A percentile compares a stretch with the other conserved stretches of the same genome.
These are phyloP conservation scores for Cheilinus undulatus DNA, from an alignment of 2,113 vertebrate species.

Conservation along the genomic window DNA sequence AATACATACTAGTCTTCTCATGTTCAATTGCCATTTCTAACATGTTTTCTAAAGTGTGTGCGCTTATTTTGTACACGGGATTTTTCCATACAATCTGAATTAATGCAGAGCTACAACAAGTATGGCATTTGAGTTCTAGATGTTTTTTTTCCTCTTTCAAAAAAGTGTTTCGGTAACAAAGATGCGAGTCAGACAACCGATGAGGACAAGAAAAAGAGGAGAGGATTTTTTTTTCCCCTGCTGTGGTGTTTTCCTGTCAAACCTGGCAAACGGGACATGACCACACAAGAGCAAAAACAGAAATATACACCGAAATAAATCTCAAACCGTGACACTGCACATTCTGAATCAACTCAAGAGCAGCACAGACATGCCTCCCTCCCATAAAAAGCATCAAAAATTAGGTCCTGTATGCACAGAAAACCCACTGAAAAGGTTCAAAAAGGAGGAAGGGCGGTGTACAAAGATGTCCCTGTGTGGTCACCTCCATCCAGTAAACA, in stretches of 20 bases:
- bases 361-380: conserved; percentile 31
- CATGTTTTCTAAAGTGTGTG: conserved; percentile 54
- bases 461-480: conserved; percentile 52
- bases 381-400: conserved; percentile 12
- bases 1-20: conserved; percentile 51
- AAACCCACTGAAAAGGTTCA: conserved; percentile 13
- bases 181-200: conserved; percentile 24
- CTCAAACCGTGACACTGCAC: conserved; percentile 23
- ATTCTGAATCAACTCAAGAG: conserved; percentile 63
- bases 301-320: not conserved
- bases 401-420: conserved; percentile 41
- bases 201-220: conserved; percentile 35
- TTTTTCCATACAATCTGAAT: conserved; percentile 58
- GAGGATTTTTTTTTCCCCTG: not conserved
- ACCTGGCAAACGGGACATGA: conserved; percentile 56
- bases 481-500: conserved; percentile 52
- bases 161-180: conserved; percentile 49
- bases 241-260: conserved; percentile 21
- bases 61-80: conserved; percentile 55
- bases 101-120: conserved; percentile 59
- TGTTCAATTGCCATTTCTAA: conserved; percentile 50
- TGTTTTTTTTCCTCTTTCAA: conserved; percentile 6
- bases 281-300: conserved; percentile 55
- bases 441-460: not conserved
- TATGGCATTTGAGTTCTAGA: conserved; percentile 59